phyloP scores from a whole-genome alignment of 2,113 vertebrate species.

The Leucoraja erinaceus region DNA sequence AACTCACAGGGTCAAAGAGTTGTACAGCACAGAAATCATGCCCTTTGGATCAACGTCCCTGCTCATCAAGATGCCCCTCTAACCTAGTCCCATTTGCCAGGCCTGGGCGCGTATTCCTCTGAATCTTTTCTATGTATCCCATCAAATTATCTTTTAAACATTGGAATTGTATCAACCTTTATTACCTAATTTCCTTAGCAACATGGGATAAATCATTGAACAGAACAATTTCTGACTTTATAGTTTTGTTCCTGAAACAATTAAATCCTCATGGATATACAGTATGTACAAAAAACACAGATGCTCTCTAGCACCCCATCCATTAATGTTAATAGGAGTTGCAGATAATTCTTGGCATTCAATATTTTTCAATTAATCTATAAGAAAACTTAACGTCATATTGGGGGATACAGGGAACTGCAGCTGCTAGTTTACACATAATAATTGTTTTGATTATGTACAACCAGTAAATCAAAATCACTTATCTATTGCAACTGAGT shows the following conservation, averaged over 20 bases:
- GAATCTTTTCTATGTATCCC: no score
- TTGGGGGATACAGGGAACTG: no score
- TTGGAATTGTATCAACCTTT: no score
- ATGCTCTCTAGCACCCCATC: neutral
- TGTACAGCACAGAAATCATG: no score
- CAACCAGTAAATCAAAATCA: neutral
- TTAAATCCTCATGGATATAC: neutral
- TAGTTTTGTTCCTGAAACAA: neutral
- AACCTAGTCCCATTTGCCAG: no score
- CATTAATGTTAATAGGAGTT: neutral
- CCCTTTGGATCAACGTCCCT: no score
- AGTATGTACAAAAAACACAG: neutral
- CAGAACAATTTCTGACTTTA: neutral
- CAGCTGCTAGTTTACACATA: neutral
- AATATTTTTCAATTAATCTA: neutral
- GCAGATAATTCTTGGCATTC: neutral
- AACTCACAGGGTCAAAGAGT: no score
- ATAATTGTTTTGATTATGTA: neutral
- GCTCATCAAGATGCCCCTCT: no score
- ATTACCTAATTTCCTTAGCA: no score
- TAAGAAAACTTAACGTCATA: neutral
- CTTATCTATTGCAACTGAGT: neutral
- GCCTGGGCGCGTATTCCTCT: no score
- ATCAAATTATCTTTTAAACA: no score
- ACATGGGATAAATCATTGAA: neutral